Evolutionary conservation across 2,888 invertebrate species (phyloP).

Genomic region (Lucinisca nassula): DNA sequence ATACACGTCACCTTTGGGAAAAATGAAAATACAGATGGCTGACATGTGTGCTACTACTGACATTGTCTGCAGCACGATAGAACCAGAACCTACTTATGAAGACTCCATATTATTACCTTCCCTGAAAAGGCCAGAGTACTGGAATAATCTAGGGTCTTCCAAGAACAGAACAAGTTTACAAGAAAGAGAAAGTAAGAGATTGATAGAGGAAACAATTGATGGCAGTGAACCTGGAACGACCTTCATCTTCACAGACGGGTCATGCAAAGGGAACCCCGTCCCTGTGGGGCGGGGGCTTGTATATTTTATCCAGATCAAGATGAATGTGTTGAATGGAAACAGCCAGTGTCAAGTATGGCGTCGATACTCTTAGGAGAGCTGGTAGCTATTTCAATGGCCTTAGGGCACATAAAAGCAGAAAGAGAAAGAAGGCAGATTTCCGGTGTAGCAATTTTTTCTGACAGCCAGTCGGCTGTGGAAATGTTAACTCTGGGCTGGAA

Average conservation of each 20-base stretch:
- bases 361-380: too few relatives aligned
- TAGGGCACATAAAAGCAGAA: too few relatives aligned
- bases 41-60: neutral
- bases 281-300: neutral
- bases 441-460: too few relatives aligned
- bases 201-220: neutral
- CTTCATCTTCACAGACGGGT: neutral
- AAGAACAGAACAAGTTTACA: neutral
- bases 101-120: neutral
- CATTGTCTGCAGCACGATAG: neutral
- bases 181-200: neutral
- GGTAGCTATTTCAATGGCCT: too few relatives aligned
- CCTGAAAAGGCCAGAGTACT: neutral
- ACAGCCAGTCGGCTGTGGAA: too few relatives aligned
- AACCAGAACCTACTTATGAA: neutral
- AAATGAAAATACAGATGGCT: too few relatives aligned
- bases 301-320: too few relatives aligned
- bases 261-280: neutral
- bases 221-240: neutral
- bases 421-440: too few relatives aligned
- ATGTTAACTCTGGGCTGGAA: too few relatives aligned
- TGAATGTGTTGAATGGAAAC: too few relatives aligned
- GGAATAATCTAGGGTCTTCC: neutral
- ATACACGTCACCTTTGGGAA: too few relatives aligned
- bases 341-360: too few relatives aligned